Conservation (phyloP, 2,113 vertebrate genomes). For the Electrona antarctica region DNA sequence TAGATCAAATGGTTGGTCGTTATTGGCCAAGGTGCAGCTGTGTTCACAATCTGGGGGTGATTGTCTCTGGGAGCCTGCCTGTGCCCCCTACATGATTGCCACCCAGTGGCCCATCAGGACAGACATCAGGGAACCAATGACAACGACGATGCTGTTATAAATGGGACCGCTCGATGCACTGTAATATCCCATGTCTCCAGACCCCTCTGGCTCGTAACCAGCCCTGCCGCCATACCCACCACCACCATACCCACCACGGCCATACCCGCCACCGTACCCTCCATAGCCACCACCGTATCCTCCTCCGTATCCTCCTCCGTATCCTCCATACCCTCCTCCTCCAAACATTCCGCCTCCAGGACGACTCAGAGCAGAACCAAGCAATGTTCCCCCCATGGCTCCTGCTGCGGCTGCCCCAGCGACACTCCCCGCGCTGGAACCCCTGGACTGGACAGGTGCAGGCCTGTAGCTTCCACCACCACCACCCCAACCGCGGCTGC, state of each 20-base stretch:
- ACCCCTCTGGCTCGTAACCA: constrained; percentile 68
- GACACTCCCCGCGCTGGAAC: constrained; percentile 70
- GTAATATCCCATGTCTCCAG: constrained; percentile 69
- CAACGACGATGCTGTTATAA: constrained; percentile 66
- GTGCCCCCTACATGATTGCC: constrained; percentile 50
- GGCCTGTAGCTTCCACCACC: constrained; percentile 51
- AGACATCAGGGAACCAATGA: constrained; percentile 64
- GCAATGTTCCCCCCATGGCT: constrained; percentile 73
- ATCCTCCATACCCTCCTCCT: constrained; percentile 22
- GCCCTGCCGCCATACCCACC: constrained; percentile 49
- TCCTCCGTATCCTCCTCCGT: constrained; percentile 47
- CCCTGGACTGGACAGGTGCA: constrained; percentile 55
- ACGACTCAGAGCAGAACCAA: constrained; percentile 77
- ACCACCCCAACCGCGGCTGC: constrained; percentile 44
- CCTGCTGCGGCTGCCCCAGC: constrained; percentile 79
- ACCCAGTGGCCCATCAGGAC: constrained; percentile 68
- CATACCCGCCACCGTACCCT: constrained; percentile 49
- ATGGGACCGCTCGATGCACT: constrained; percentile 61
- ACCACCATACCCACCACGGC: constrained; percentile 43
- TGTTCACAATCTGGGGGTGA: background rate
- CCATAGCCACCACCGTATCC: constrained; percentile 35
- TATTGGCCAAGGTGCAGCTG: constrained; percentile 1
- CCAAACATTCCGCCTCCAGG: constrained; percentile 34
- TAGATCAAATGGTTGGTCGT: background rate
- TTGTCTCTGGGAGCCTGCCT: background rate